A percentile compares a stretch with the other conserved stretches of the same genome.
phyloP scores from a whole-genome alignment of 2,888 invertebrate species.

The Coronaproctus castanopsis region DNA sequence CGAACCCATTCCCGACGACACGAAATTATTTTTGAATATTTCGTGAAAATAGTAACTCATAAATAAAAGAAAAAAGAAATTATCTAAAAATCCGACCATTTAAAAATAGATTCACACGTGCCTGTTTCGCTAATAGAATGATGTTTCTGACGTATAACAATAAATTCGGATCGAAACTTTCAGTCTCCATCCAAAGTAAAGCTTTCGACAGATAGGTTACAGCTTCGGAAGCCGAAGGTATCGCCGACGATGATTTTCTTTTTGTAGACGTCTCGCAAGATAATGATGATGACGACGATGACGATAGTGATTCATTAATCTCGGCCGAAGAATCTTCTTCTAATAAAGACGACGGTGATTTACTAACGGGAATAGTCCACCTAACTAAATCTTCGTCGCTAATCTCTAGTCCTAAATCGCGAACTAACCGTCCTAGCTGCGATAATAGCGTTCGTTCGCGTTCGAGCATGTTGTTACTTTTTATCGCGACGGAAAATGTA shows the following conservation, averaged over 20 bases:
- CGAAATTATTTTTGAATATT: too few relatives aligned
- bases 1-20: too few relatives aligned
- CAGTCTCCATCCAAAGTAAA: conserved; percentile 31
- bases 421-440: conserved; percentile 24
- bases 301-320: not conserved
- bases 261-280: conserved; percentile 2
- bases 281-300: not conserved
- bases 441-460: conserved; percentile 21
- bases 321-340: conserved; percentile 15
- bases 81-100: too few relatives aligned
- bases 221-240: conserved; percentile 27
- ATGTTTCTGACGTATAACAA: conserved; percentile 23
- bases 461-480: conserved; percentile 15
- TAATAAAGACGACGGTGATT: conserved; percentile 1
- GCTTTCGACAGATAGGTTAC: conserved; percentile 27
- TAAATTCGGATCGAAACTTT: conserved; percentile 28
- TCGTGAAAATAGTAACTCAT: too few relatives aligned
- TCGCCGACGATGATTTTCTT: not conserved
- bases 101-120: conserved; percentile 19
- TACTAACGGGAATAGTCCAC: conserved; percentile 18
- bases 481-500: conserved; percentile 23
- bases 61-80: too few relatives aligned
- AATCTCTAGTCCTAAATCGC: conserved; percentile 24
- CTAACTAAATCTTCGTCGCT: conserved; percentile 22
- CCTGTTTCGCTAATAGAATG: conserved; percentile 24